phyloP scores from a whole-genome alignment of 2,888 invertebrate species.

The Eupeodes luniger region DNA sequence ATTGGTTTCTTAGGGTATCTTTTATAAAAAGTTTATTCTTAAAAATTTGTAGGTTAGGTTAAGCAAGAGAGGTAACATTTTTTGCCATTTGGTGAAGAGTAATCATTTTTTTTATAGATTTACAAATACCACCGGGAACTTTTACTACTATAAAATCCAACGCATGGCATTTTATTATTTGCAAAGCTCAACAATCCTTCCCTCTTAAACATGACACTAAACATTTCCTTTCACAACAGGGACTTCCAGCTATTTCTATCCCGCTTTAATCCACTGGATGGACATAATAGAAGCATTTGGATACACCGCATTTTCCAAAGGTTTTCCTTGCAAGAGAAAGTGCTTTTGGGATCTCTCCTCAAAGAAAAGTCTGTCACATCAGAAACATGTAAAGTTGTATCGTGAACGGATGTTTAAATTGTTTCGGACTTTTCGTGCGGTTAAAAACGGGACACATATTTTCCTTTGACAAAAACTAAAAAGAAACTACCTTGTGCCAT shows the following conservation, averaged over 20 bases:
- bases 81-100: background rate
- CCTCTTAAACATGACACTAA: background rate
- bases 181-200: conserved; percentile 34
- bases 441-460: conserved; percentile 39
- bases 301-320: conserved; percentile 56
- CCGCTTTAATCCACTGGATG: conserved; percentile 1
- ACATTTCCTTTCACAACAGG: background rate
- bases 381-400: conserved; percentile 66
- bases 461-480: background rate
- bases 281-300: conserved; percentile 20
- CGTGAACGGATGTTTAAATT: conserved; percentile 48
- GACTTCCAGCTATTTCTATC: conserved; percentile 11
- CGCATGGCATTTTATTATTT: conserved; percentile 42
- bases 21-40: background rate
- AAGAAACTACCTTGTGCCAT: background rate
- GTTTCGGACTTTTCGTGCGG: conserved; percentile 44
- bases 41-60: background rate
- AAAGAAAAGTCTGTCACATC: conserved; percentile 41
- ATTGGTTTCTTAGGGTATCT: too few relatives aligned
- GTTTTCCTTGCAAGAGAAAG: conserved; percentile 19
- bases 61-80: background rate
- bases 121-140: conserved; percentile 31
- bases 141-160: conserved; percentile 50
- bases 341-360: conserved; percentile 41
- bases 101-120: background rate